phyloP scores from a whole-genome alignment of 2,113 vertebrate genomes.

The Xenus cinereus region DNA sequence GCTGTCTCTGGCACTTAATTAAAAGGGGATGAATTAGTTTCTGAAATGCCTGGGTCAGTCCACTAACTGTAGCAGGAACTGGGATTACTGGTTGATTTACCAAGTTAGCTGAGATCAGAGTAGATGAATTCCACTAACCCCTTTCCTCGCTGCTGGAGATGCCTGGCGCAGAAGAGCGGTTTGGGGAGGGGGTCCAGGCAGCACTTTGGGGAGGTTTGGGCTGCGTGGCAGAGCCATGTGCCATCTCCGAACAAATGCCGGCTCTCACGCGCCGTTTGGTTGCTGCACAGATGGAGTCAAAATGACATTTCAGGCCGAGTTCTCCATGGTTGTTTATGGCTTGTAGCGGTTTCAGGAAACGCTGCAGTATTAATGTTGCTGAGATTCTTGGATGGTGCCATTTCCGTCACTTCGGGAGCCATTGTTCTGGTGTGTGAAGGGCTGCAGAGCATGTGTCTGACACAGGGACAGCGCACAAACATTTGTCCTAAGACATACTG shows the following conservation, averaged over 20 bases:
- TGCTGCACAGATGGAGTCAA: background rate
- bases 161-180: background rate
- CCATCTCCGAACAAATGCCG: background rate
- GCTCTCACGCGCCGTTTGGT: rapidly evolving
- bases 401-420: background rate
- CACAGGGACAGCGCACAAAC: background rate
- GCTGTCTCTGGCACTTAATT: background rate
- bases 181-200: rapidly evolving
- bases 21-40: background rate
- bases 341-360: background rate
- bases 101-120: background rate
- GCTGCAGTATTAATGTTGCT: background rate
- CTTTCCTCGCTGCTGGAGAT: background rate
- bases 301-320: background rate
- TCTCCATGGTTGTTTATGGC: background rate
- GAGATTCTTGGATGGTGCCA: background rate
- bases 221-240: background rate
- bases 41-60: background rate
- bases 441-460: constrained; percentile 30
- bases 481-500: background rate
- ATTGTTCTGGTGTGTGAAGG: constrained; percentile 33
- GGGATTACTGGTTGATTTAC: background rate
- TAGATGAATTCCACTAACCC: background rate
- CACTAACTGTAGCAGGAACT: background rate
- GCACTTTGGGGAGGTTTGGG: background rate